phyloP scores from a whole-genome alignment of 1,140 invertebrate genomes.

The Yoshiicerus persimilis region DNA sequence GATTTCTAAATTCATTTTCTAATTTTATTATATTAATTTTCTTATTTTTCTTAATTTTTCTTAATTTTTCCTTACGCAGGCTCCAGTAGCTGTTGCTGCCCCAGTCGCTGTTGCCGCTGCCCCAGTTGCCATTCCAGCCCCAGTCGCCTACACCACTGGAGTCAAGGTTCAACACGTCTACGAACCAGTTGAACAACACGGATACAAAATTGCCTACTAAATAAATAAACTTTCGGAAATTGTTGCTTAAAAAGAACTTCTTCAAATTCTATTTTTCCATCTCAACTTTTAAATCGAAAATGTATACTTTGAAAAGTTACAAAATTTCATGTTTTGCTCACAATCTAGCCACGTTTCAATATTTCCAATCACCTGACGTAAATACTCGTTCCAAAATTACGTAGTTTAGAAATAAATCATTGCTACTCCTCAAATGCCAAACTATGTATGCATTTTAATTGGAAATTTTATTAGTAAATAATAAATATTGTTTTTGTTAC shows the following conservation, averaged over 20 bases:
- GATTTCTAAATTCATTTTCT: neutral
- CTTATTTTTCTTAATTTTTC: neutral
- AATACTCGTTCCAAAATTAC: neutral
- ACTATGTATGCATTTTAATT: neutral
- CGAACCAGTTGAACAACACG: slow-evolving; percentile 57
- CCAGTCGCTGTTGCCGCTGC: slow-evolving; percentile 9
- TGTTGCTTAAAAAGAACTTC: neutral
- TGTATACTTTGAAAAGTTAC: neutral
- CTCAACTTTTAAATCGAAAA: neutral
- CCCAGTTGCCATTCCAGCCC: slow-evolving; percentile 51
- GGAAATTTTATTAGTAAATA: no score
- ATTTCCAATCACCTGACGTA: neutral
- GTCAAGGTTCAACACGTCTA: slow-evolving; percentile 54
- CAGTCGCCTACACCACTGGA: slow-evolving; percentile 53
- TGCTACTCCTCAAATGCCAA: neutral
- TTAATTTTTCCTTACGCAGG: neutral
- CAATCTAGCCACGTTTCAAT: neutral
- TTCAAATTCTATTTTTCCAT: neutral
- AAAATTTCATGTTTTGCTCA: neutral
- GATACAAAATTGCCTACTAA: slow-evolving; percentile 54
- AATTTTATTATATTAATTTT: neutral
- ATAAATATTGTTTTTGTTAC: neutral
- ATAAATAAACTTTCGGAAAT: neutral
- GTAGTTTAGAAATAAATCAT: neutral
- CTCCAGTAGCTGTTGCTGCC: slow-evolving; percentile 36